Conservation (phyloP, 2,888 invertebrate species). For the Euspilapteryx auroguttella region DNA sequence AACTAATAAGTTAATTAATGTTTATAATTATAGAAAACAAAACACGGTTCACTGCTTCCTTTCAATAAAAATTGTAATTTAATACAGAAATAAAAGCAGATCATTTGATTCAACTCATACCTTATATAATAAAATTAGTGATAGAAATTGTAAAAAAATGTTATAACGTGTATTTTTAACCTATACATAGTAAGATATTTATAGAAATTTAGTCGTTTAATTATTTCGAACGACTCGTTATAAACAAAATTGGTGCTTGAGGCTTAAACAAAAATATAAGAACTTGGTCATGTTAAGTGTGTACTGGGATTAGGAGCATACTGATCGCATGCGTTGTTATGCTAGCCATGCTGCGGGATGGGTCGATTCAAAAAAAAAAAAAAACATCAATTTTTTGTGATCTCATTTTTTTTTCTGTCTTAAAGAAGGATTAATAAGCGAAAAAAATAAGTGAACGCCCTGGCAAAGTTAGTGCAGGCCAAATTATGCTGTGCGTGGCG, state of each 20-base stretch:
- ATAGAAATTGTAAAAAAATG: conserved; percentile 61
- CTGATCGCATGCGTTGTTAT: conserved; percentile 59
- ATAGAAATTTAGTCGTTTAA: conserved; percentile 61
- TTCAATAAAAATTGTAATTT: conserved; percentile 1
- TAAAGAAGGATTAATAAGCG: too few relatives aligned
- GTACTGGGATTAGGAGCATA: conserved; percentile 50
- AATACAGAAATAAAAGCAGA: conserved; percentile 12
- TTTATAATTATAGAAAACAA: not conserved
- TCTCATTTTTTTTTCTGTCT: too few relatives aligned
- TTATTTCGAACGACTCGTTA: conserved; percentile 63
- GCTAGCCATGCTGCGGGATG: too few relatives aligned
- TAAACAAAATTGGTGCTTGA: conserved; percentile 62
- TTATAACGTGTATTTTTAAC: conserved; percentile 61
- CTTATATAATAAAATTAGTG: conserved; percentile 28
- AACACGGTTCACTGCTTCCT: conserved; percentile 4
- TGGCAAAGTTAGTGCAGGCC: too few relatives aligned
- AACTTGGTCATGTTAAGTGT: conserved; percentile 31
- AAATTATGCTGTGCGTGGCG: too few relatives aligned
- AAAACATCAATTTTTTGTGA: too few relatives aligned
- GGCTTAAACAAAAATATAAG: conserved; percentile 53
- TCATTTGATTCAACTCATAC: conserved; percentile 18
- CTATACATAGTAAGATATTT: conserved; percentile 62
- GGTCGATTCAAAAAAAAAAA: conserved; percentile 15
- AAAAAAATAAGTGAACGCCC: too few relatives aligned
- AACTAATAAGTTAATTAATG: not conserved